phyloP scores from a whole-genome alignment of 2,888 invertebrate species.

The Sphaeridia pumilis region DNA sequence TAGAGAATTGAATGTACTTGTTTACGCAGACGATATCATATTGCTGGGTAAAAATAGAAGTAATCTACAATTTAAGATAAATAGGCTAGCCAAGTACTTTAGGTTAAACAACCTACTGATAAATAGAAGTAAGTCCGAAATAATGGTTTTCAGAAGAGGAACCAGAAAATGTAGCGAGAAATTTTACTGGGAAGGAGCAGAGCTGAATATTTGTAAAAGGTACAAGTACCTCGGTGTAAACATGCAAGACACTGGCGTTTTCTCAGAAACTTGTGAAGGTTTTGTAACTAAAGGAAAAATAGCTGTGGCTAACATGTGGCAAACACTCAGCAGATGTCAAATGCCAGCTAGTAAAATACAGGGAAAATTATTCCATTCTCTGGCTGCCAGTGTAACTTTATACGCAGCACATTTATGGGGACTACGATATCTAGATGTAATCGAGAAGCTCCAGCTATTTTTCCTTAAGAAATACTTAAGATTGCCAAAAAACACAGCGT shows the following conservation, averaged over 20 bases:
- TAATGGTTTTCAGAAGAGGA: background rate
- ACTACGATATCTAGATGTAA: no score
- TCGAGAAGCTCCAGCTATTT: no score
- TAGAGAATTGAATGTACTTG: background rate
- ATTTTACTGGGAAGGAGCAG: background rate
- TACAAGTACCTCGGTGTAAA: background rate
- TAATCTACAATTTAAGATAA: slow-evolving; percentile 1
- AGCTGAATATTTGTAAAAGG: background rate
- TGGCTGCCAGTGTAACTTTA: no score
- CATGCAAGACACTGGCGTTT: background rate
- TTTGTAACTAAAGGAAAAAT: background rate
- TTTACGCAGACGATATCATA: background rate
- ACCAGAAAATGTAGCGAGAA: no score
- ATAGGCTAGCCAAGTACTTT: background rate
- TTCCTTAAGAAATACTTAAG: no score
- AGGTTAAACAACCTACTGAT: background rate
- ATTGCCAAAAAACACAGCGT: no score
- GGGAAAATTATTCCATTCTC: background rate
- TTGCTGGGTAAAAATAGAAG: background rate
- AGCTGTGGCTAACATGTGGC: background rate
- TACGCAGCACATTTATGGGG: no score
- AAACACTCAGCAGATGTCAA: background rate
- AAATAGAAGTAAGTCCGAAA: background rate
- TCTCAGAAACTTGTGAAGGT: background rate
- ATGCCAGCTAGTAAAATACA: background rate